Base-by-base conservation (phyloP, 2,797 vertebrate species). In the Botia almorhae region DNA sequence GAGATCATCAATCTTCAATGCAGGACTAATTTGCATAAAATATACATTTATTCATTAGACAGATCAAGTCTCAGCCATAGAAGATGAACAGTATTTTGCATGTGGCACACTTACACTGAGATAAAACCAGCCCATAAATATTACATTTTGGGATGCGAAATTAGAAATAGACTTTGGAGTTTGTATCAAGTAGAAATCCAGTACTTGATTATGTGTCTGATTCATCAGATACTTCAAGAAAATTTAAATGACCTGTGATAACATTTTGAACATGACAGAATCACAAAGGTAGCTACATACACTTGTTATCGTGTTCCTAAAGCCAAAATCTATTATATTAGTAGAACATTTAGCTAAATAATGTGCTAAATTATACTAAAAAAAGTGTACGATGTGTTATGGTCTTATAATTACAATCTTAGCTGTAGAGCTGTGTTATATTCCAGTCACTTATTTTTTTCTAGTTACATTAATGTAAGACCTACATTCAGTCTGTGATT, bases 41-140 rank as follows among this genome's bases (percentile, higher is more conserved):
- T 83, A 87, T 85, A 84, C 84, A 84, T 85, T 86, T 85, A 84
- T 85, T 86, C 81, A 86, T 86, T 83, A 87, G 75, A 69, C 64
- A 85, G 83, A 84, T 85, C 81, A 86, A 83, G 78, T 81, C 75
- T 85, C 78, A 81, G 79, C 64, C 76, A 81, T 76, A 79, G 78
- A 86, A 80, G 74, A 83, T 75, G 84, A 85, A 82, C 84, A 80
- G 55, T 82, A 68, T 72, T 84, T 80, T 81, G 85, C 76, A 74
- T 74, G 81, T 82, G 70, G 43, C 81, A 82, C 75, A 82, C 60
- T 81, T 83, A 84, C 67, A 78, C 71, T 63, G 36, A 86, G 67
- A 72, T 78, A 85, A 82, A 82, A 84, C 48, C 61, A 79, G 65
- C 23, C 69, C 77, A 84, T 74, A 84, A 77, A 85, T 79, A 82